phyloP scores from a whole-genome alignment of 1,140 invertebrate genomes.

The Formica exsecta region DNA sequence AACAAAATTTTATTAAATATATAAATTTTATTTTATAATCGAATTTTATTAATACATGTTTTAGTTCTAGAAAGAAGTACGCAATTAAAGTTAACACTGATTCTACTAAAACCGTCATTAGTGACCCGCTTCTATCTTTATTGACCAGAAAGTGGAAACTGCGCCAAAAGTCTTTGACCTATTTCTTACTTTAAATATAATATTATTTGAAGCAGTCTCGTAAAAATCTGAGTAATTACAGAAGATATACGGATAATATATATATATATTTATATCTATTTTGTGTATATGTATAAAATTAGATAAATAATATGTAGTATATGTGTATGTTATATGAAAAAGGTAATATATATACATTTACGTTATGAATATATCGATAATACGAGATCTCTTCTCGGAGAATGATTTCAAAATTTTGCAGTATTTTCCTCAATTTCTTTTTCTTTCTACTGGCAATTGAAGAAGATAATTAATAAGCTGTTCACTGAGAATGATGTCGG shows the following conservation, averaged over 20 bases:
- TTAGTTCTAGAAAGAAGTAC: background rate
- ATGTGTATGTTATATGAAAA: background rate
- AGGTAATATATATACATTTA: background rate
- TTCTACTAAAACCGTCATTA: conserved; percentile 8
- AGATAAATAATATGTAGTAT: background rate
- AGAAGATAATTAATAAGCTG: conserved; percentile 12
- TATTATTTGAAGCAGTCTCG: conserved; percentile 1
- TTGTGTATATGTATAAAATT: background rate
- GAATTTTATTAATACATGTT: background rate
- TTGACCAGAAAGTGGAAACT: conserved; percentile 29
- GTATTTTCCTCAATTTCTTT: background rate
- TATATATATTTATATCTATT: background rate
- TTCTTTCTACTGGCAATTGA: background rate
- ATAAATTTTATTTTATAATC: too few relatives aligned
- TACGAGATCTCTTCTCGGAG: background rate
- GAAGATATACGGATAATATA: background rate
- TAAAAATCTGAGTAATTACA: conserved; percentile 7
- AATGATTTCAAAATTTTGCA: background rate
- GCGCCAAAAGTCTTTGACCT: background rate
- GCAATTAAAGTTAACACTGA: conserved; percentile 2
- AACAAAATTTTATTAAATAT: background rate
- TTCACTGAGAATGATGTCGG: background rate
- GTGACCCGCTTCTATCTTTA: conserved; percentile 15
- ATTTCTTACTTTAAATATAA: conserved; percentile 26
- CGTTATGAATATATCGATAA: background rate